phyloP scores from a whole-genome alignment of 2,797 vertebrate genomes.

The Enteromius viviparus region DNA sequence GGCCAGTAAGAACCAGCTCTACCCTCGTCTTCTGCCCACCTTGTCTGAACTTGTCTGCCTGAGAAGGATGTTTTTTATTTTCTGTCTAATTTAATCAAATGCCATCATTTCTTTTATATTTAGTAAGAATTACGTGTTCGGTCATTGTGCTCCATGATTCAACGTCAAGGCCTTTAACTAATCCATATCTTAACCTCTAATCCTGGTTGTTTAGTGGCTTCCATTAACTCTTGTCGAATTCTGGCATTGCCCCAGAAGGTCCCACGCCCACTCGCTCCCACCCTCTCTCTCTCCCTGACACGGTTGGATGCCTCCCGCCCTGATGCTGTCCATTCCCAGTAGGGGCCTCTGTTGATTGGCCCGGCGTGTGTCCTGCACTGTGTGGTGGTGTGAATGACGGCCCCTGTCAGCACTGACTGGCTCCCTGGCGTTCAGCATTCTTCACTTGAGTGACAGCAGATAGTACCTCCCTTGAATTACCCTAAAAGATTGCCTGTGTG shows the following conservation, averaged over 20 bases:
- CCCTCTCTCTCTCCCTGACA: constrained; percentile 51
- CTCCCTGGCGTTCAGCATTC: constrained; percentile 60
- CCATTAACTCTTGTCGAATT: constrained; percentile 54
- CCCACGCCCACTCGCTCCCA: constrained; percentile 42
- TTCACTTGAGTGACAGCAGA: constrained; percentile 64
- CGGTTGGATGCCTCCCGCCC: constrained; percentile 60
- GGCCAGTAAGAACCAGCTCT: constrained; percentile 49
- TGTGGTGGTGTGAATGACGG: constrained; percentile 62
- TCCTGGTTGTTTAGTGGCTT: constrained; percentile 42
- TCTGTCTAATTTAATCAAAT: constrained; percentile 8
- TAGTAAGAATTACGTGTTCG: background rate
- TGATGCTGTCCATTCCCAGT: constrained; percentile 62
- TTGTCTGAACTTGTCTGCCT: constrained; percentile 46
- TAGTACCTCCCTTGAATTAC: constrained; percentile 59
- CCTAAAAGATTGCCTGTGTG: constrained; percentile 60
- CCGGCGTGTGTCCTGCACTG: constrained; percentile 62
- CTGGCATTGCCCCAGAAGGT: constrained; percentile 50
- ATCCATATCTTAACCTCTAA: constrained; percentile 41
- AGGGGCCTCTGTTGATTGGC: constrained; percentile 62
- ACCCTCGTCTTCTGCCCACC: constrained; percentile 38
- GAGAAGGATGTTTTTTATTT: constrained; percentile 20
- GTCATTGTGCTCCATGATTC: constrained; percentile 1
- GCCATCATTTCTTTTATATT: background rate
- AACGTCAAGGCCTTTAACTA: constrained; percentile 20
- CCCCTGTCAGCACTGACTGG: constrained; percentile 59